Conservation (phyloP, 2,888 invertebrate species). For the Drosophila testacea region DNA sequence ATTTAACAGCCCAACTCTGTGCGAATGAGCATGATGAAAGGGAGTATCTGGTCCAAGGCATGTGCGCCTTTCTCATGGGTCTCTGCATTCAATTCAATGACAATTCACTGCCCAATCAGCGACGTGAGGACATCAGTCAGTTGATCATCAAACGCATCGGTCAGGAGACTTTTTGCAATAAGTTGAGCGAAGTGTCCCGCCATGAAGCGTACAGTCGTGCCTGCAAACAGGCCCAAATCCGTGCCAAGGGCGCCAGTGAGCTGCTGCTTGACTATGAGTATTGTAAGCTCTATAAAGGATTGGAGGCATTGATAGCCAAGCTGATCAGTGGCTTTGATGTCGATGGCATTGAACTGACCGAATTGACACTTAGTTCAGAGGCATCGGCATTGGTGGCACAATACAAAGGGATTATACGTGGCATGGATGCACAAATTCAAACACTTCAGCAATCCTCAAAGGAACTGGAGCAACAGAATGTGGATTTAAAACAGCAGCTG, state of each 20-base stretch:
- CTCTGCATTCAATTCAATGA: conserved; percentile 96
- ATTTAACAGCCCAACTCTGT: conserved; percentile 92
- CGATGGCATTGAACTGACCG: conserved; percentile 86
- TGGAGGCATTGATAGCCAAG: conserved; percentile 88
- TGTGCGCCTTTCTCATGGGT: conserved; percentile 96
- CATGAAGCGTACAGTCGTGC: conserved; percentile 97
- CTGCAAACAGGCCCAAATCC: conserved; percentile 96
- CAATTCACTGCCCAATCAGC: conserved; percentile 90
- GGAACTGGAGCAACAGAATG: conserved; percentile 73
- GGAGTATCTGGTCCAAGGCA: conserved; percentile 94
- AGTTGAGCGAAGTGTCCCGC: conserved; percentile 93
- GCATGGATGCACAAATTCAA: conserved; percentile 91
- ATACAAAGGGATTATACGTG: conserved; percentile 95
- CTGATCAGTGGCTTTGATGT: conserved; percentile 86
- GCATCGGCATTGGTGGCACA: conserved; percentile 86
- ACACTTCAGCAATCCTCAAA: conserved; percentile 82
- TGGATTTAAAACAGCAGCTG: conserved; percentile 85
- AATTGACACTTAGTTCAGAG: conserved; percentile 84
- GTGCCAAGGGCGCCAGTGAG: conserved; percentile 90
- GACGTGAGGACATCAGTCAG: conserved; percentile 90
- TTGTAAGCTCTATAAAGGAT: conserved; percentile 94
- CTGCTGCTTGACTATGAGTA: conserved; percentile 97
- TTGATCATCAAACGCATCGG: conserved; percentile 96
- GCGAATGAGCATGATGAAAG: conserved; percentile 96
- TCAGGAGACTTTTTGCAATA: conserved; percentile 93